A percentile compares a stretch with the other conserved stretches of the same genome.
These are phyloP conservation scores for Melipona bicolor DNA, from an alignment of 2,888 invertebrate genomes.

Conservation along the genomic window DNA sequence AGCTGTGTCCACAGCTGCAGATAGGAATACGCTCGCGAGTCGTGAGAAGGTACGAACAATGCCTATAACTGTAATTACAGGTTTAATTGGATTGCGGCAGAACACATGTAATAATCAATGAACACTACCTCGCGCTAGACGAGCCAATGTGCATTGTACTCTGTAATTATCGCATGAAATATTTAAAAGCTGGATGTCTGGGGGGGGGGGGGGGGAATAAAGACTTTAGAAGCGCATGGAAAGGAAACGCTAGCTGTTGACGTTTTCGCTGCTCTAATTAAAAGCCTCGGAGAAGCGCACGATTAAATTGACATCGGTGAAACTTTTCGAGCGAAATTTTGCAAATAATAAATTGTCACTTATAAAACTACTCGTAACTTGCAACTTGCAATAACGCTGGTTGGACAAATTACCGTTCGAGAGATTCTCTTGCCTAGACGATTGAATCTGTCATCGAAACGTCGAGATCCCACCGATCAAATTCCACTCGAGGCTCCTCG, in stretches of 20 bases:
- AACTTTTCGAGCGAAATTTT: background rate
- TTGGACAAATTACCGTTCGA: background rate
- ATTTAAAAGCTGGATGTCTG: background rate
- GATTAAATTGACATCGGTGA: background rate
- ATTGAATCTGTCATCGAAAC: background rate
- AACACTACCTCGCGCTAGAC: background rate
- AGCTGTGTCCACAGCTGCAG: background rate
- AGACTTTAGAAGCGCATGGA: too few relatives aligned
- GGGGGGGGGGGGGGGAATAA: too few relatives aligned
- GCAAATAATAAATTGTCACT: too few relatives aligned
- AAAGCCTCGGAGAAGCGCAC: background rate
- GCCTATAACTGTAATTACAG: background rate
- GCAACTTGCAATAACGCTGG: background rate
- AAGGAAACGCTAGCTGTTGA: too few relatives aligned
- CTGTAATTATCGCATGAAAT: background rate
- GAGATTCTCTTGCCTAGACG: too few relatives aligned
- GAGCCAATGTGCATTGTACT: background rate
- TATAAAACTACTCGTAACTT: background rate
- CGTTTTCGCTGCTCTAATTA: too few relatives aligned
- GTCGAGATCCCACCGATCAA: background rate
- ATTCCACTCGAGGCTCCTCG: background rate
- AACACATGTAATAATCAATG: conserved; percentile 12
- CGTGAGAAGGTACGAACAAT: conserved; percentile 13
- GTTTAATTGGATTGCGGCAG: background rate
- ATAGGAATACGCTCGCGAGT: background rate